These are phyloP conservation scores for Rhagologus leucostigma DNA, from an alignment of 2,113 vertebrate genomes.

Conservation along the genomic window DNA sequence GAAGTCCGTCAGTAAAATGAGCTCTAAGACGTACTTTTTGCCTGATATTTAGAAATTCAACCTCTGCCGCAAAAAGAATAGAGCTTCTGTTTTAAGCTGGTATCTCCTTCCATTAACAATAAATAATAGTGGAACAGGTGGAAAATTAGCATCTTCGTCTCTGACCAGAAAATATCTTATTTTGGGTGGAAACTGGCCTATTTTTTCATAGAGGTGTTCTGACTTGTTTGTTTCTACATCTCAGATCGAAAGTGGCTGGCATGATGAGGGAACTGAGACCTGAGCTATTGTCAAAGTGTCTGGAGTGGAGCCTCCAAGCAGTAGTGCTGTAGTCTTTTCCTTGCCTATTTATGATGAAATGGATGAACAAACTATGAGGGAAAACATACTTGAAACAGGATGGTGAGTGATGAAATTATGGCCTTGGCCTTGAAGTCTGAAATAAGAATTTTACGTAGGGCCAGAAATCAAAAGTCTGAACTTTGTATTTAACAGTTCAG, in stretches of 20 bases:
- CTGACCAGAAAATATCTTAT: background rate
- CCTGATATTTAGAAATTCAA: background rate
- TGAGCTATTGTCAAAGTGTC: background rate
- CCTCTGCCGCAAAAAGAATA: background rate
- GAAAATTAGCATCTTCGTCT: background rate
- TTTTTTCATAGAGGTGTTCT: background rate
- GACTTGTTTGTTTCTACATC: background rate
- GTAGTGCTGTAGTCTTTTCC: background rate
- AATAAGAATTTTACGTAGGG: background rate
- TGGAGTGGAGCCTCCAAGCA: background rate
- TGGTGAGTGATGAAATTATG: conserved; percentile 38
- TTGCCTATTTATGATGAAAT: background rate
- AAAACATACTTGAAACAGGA: background rate
- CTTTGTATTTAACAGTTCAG: conserved; percentile 34
- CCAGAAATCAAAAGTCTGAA: background rate
- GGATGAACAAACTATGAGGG: background rate
- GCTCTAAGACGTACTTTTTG: background rate
- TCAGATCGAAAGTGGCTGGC: background rate
- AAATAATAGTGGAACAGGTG: background rate
- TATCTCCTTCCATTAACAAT: background rate
- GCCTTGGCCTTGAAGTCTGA: conserved; percentile 40
- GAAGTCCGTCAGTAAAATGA: background rate
- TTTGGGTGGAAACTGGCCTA: background rate
- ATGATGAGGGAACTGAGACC: background rate
- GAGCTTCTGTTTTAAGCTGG: background rate